Evolutionary conservation across 1,140 invertebrate genomes (phyloP).

Genomic region (Drosophila pandora): DNA sequence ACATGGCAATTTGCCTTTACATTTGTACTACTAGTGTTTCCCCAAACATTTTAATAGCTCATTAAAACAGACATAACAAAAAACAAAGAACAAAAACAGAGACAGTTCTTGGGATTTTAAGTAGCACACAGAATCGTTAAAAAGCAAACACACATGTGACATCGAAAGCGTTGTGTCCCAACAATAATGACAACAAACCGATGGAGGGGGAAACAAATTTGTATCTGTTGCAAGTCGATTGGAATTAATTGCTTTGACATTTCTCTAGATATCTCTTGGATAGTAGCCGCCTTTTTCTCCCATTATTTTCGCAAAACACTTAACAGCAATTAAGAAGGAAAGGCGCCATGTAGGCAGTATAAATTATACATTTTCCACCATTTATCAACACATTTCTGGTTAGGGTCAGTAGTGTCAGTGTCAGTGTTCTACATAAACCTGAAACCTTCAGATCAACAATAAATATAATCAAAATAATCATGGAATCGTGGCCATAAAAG

Average conservation of each 20-base stretch:
- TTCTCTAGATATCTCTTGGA: constrained; percentile 30
- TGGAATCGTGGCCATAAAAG: constrained; percentile 34
- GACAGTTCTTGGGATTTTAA: constrained; percentile 54
- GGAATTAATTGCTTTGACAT: constrained; percentile 69
- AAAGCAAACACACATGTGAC: constrained; percentile 62
- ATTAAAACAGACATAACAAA: constrained; percentile 45
- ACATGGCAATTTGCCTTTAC: constrained; percentile 14
- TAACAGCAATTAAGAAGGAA: constrained; percentile 36
- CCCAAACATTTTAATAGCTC: constrained; percentile 66
- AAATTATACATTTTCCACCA: neutral
- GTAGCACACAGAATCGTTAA: constrained; percentile 66
- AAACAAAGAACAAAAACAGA: constrained; percentile 7
- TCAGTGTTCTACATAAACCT: constrained; percentile 10
- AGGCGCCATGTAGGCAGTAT: neutral
- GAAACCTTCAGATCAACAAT: constrained; percentile 55
- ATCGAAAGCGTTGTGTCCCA: constrained; percentile 43
- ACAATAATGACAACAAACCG: neutral
- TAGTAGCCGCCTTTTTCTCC: neutral
- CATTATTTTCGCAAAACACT: constrained; percentile 34
- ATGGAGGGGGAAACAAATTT: constrained; percentile 16
- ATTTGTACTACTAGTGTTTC: constrained; percentile 32
- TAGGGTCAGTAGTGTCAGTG: constrained; percentile 49
- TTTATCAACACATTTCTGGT: constrained; percentile 6
- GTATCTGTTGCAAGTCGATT: constrained; percentile 55
- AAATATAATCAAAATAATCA: constrained; percentile 34